phyloP scores from a whole-genome alignment of 2,888 invertebrate species.

The Brachylomia viminalis region DNA sequence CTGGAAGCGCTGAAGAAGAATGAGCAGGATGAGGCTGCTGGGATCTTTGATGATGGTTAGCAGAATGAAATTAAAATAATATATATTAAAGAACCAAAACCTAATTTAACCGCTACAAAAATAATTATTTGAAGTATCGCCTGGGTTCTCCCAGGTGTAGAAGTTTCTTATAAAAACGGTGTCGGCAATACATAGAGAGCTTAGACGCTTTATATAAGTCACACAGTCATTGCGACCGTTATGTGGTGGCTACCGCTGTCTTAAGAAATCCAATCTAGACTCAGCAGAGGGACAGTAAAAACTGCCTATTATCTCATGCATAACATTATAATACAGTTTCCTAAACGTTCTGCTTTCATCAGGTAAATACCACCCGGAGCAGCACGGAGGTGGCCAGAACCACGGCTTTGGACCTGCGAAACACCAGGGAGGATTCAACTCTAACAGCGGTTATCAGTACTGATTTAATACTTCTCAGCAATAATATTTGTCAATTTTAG shows the following conservation, averaged over 20 bases:
- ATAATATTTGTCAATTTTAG: conserved; percentile 42
- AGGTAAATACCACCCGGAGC: conserved; percentile 78
- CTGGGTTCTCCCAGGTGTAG: background rate
- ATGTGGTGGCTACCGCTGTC: background rate
- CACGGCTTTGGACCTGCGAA: conserved; percentile 63
- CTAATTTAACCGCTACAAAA: background rate
- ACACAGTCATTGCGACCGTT: background rate
- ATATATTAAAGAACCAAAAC: background rate
- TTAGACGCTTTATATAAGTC: background rate
- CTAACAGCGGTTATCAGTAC: conserved; percentile 77
- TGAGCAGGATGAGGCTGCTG: conserved; percentile 89
- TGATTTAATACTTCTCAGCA: conserved; percentile 8
- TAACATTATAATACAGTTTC: background rate
- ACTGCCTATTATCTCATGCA: background rate
- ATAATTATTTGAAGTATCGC: background rate
- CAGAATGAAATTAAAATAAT: too few relatives aligned
- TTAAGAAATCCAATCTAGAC: background rate
- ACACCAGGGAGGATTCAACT: conserved; percentile 75
- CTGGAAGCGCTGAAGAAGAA: conserved; percentile 86
- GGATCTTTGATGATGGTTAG: conserved; percentile 89
- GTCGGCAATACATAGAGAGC: too few relatives aligned
- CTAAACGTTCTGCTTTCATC: background rate
- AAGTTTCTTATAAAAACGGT: background rate
- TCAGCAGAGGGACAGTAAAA: background rate
- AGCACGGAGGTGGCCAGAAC: conserved; percentile 63